A percentile compares a stretch with the other conserved stretches of the same genome.
Evolutionary conservation across 92 coral and sea anemone genomes (phyloP).

Genomic region (Porites divaricata): DNA sequence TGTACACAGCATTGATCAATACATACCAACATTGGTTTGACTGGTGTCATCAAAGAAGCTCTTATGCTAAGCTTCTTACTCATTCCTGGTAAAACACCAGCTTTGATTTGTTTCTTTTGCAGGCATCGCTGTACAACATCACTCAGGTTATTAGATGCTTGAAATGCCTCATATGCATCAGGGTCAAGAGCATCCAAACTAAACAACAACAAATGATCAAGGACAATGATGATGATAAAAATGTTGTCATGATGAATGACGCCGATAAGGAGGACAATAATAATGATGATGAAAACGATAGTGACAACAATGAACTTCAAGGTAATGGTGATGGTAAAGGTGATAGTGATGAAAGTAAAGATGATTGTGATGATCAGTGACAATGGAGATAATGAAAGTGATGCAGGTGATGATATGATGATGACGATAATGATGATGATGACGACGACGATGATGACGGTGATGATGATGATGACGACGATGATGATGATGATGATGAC

Average conservation of each 20-base stretch:
- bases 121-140: conserved; percentile 92
- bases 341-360: no score
- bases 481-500: no score
- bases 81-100: conserved; percentile 72
- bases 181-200: conserved; percentile 97
- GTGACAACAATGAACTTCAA: no score
- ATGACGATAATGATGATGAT: no score
- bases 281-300: no score
- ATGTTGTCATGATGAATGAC: neutral
- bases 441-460: no score
- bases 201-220: neutral
- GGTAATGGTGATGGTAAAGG: no score
- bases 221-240: neutral
- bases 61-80: conserved; percentile 88
- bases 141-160: conserved; percentile 88
- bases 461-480: no score
- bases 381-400: no score
- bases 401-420: no score
- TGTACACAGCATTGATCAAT: neutral
- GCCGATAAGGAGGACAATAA: no score
- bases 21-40: conserved; percentile 96
- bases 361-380: no score
- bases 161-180: conserved; percentile 95
- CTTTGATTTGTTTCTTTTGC: conserved; percentile 49
- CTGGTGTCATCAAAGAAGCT: conserved; percentile 95